Evolutionary conservation across 1,140 invertebrate genomes (phyloP), one percentile per base, ranked within the genome.

Genomic region (Tetranychus cinnabarinus): DNA sequence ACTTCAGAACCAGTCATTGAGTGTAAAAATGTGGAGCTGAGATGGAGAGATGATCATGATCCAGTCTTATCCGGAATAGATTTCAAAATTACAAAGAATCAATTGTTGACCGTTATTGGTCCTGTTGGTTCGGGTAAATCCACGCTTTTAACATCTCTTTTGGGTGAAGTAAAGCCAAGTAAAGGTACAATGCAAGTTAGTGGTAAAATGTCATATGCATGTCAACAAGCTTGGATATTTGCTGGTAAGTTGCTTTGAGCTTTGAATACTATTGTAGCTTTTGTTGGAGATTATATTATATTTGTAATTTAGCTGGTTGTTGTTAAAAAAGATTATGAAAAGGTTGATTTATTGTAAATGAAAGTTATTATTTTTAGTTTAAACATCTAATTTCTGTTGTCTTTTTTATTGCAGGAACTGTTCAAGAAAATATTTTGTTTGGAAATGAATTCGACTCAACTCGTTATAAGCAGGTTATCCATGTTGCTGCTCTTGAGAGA

Each of bases 141-240:
- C 39, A 68, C 68, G 6, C 61, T 69, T 13, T 35, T 69, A 34
- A 67, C 69, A 66, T 58, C 65, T 5, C 61, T 68, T 23, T 56
- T 69, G 31, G 67, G 68, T 0, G 67, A 70, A 58, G 62, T 69
- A 5, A 82, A 84, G 4, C 66, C 84, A 1, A 71, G 70, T 2
- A 71, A 74, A 0, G 88, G 88, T 1, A 73, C 71, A 7, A 71
- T 92, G 0, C 73, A 77, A 55, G 74, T 89, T 0, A 77, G 79
- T 50, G 90, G 90, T n/a, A 80, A 75, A 46, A 72, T 93, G 6
- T 83, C 86, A 0, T 96, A 92, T 71, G 82, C 86, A 12, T 84
- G 86, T n/a, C 90, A 96, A 71, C 85, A 92, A 66, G 81, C 90
- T 0, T 93, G 88, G 89, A 92, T 92, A 6, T 42, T 42, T 42